A percentile compares a stretch with the other conserved stretches of the same genome.
phyloP scores from a whole-genome alignment of 2,113 vertebrate species.

The Burhinus bistriatus region DNA sequence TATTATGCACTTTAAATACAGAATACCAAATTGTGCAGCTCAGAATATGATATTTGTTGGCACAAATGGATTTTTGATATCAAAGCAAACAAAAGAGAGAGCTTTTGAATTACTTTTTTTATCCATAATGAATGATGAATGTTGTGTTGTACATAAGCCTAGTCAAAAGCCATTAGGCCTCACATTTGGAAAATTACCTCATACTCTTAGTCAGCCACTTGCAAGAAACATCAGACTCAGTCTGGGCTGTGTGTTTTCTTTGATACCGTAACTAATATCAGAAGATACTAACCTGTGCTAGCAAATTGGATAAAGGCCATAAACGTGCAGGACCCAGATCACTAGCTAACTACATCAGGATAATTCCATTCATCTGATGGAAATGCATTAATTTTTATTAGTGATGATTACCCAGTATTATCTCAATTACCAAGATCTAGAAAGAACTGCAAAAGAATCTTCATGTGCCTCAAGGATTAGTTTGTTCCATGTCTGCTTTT shows the following conservation, averaged over 20 bases:
- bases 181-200: neutral
- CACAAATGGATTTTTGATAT: neutral
- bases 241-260: neutral
- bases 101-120: neutral
- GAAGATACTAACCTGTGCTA: neutral
- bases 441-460: neutral
- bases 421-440: neutral
- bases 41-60: neutral
- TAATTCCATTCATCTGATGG: neutral
- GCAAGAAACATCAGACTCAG: neutral
- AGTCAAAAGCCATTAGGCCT: neutral
- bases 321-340: neutral
- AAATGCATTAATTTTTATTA: neutral
- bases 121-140: neutral
- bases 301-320: neutral
- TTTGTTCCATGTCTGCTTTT: neutral
- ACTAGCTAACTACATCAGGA: slow-evolving; percentile 15
- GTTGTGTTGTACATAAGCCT: neutral
- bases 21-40: neutral
- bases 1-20: neutral
- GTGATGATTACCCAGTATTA: neutral
- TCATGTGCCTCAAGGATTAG: neutral
- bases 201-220: neutral
- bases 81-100: neutral
- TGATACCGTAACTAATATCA: neutral